These are phyloP conservation scores for Nomada lathburiana DNA, from an alignment of 2,888 invertebrate genomes.

Conservation along the genomic window DNA sequence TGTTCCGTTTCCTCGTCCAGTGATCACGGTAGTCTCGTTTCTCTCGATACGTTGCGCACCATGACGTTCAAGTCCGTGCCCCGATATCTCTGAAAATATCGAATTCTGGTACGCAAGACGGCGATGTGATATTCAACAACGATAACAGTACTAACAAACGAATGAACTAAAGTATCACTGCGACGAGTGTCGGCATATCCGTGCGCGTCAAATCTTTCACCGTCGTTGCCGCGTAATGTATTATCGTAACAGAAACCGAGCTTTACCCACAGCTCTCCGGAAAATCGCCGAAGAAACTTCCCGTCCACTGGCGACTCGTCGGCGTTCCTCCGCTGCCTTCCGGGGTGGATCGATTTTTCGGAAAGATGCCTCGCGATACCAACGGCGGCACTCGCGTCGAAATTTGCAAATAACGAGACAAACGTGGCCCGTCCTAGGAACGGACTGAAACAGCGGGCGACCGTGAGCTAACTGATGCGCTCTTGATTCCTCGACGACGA, in stretches of 20 bases:
- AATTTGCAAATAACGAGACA: slow-evolving; percentile 25
- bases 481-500: slow-evolving; percentile 77
- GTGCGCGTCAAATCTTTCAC: too few species aligned
- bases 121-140: too few species aligned
- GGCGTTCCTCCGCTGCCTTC: not conserved
- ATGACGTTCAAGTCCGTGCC: slow-evolving; percentile 9
- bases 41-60: not conserved
- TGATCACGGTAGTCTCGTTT: not conserved
- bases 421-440: slow-evolving; percentile 43
- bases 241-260: too few species aligned
- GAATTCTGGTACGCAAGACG: too few species aligned
- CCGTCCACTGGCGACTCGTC: too few species aligned
- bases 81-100: slow-evolving; percentile 21
- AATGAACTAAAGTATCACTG: too few species aligned
- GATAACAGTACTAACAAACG: too few species aligned
- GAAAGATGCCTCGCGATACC: not conserved
- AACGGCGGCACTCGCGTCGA: not conserved
- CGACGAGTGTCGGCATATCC: too few species aligned
- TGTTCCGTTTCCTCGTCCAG: not conserved
- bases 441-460: slow-evolving; percentile 79
- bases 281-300: too few species aligned
- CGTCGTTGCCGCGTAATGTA: too few species aligned
- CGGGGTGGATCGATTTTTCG: not conserved
- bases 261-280: too few species aligned
- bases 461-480: slow-evolving; percentile 80